Evolutionary conservation across 2,888 invertebrate genomes (phyloP).

Genomic region (Tinea pellionella): DNA sequence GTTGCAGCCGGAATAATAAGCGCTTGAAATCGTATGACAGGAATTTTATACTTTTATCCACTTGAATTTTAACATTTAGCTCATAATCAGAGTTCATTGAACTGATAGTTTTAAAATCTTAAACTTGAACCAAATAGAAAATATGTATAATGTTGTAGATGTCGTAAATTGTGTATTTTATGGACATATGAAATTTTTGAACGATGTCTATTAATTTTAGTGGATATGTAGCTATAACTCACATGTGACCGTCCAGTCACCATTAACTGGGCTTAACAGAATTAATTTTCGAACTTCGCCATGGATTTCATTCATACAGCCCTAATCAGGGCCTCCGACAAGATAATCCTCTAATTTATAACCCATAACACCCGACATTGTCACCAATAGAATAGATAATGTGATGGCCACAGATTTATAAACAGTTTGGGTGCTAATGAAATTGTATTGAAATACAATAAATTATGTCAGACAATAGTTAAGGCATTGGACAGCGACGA

Average conservation of each 20-base stretch:
- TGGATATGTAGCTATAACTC: not conserved
- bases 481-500: conserved; percentile 39
- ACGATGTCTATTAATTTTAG: conserved; percentile 1
- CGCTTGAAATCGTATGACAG: conserved; percentile 1
- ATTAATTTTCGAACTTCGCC: conserved; percentile 61
- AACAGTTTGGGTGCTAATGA: conserved; percentile 55
- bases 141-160: not conserved
- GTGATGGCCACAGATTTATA: conserved; percentile 45
- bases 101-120: too few species aligned
- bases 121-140: too few species aligned
- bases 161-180: not conserved
- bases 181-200: not conserved
- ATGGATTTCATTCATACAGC: conserved; percentile 48
- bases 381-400: conserved; percentile 22
- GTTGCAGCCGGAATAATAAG: conserved; percentile 12
- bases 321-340: conserved; percentile 60
- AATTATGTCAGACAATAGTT: conserved; percentile 43
- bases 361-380: conserved; percentile 50
- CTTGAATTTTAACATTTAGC: not conserved
- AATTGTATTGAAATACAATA: conserved; percentile 60
- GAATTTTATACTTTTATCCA: not conserved
- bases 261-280: conserved; percentile 56
- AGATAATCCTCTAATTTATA: conserved; percentile 65
- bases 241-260: conserved; percentile 21
- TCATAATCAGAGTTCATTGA: not conserved